Conservation (phyloP, 92 coral and sea anemone genomes). For the Metridium senile region DNA sequence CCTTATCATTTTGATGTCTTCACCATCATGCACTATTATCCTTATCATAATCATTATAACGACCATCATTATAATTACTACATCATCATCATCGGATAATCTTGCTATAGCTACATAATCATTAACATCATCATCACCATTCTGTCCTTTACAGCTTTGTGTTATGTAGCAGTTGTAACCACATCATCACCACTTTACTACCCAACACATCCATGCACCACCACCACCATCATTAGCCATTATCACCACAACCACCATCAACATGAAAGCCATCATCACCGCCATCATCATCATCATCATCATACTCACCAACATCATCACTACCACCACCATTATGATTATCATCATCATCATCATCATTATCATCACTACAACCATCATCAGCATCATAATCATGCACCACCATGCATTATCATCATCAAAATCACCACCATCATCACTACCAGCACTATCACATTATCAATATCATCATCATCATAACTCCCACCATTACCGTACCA, state of each 20-base stretch:
- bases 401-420: background rate
- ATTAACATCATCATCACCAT: background rate
- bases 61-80: background rate
- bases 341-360: background rate
- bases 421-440: background rate
- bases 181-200: too few species aligned
- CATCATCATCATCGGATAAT: background rate
- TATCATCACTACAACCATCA: background rate
- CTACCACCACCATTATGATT: background rate
- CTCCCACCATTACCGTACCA: background rate
- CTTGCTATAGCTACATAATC: too few species aligned
- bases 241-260: background rate
- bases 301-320: background rate
- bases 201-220: too few species aligned
- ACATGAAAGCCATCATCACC: background rate
- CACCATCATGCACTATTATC: background rate
- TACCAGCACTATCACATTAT: background rate
- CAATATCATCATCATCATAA: slow-evolving; percentile 4
- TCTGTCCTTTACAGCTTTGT: background rate
- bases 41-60: background rate
- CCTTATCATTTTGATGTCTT: background rate
- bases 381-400: background rate
- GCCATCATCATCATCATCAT: background rate
- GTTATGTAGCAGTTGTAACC: too few species aligned
- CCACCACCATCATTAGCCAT: background rate